These are phyloP conservation scores for Peromyscus attwateri DNA, from an alignment of 2,797 vertebrate genomes.

Conservation along the genomic window DNA sequence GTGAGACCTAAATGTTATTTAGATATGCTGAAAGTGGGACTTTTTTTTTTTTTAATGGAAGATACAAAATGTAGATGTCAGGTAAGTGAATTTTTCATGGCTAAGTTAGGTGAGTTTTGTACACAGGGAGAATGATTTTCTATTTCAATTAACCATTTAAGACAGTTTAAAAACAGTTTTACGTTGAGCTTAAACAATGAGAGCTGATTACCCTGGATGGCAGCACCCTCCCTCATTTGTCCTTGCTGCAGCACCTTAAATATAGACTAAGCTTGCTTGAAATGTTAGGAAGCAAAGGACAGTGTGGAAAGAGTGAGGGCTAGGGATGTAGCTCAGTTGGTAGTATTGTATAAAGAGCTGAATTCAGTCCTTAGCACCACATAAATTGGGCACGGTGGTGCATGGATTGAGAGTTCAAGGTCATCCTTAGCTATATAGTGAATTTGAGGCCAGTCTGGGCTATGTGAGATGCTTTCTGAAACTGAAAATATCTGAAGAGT, in stretches of 20 bases:
- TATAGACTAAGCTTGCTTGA: neutral
- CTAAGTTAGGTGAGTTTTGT: conserved; percentile 11
- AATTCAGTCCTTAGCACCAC: neutral
- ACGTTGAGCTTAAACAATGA: neutral
- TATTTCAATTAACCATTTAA: conserved; percentile 48
- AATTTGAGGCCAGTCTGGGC: neutral
- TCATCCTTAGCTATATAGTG: neutral
- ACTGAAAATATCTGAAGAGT: neutral
- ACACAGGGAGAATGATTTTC: conserved; percentile 50
- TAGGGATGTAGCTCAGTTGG: neutral
- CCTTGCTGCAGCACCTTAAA: neutral
- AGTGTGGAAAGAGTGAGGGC: neutral
- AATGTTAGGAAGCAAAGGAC: neutral
- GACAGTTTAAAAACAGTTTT: conserved; percentile 53
- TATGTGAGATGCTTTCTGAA: neutral
- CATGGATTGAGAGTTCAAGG: neutral
- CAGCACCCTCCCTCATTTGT: neutral
- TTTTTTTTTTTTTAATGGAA: conserved; percentile 64
- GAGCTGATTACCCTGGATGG: neutral
- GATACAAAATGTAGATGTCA: neutral
- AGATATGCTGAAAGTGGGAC: neutral
- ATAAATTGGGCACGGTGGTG: neutral
- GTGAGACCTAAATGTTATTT: conserved; percentile 43
- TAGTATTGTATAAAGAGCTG: neutral
- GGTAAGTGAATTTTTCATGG: conserved; percentile 36